phyloP scores from a whole-genome alignment of 2,797 vertebrate genomes.

The Macropus fuliginosus region DNA sequence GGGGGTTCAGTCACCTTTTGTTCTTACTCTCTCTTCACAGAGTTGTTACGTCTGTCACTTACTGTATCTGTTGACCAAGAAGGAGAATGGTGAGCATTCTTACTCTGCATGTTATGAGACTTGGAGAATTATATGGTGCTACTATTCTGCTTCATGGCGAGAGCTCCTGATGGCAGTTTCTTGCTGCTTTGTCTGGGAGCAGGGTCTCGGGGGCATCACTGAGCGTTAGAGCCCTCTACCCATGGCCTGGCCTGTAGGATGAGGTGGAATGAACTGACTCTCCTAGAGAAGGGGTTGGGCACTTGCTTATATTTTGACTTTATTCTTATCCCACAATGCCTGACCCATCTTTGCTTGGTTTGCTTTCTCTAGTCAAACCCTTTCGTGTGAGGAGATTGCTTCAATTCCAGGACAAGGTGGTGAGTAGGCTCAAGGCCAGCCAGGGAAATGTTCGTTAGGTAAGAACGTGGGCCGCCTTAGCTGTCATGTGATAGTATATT shows the following conservation, averaged over 20 bases:
- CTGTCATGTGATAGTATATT: not conserved
- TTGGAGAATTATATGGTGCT: not conserved
- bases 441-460: constrained; percentile 21
- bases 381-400: constrained; percentile 93
- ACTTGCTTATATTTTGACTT: constrained; percentile 36
- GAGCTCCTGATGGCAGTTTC: constrained; percentile 45
- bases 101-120: constrained; percentile 8
- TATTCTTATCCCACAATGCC: constrained; percentile 47
- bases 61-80: constrained; percentile 94
- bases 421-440: constrained; percentile 82
- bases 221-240: constrained; percentile 46
- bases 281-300: not conserved
- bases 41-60: constrained; percentile 94
- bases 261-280: constrained; percentile 19
- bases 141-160: constrained; percentile 21
- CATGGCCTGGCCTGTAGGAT: constrained; percentile 47
- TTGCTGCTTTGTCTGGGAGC: constrained; percentile 56
- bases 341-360: constrained; percentile 36
- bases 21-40: constrained; percentile 85
- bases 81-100: constrained; percentile 90
- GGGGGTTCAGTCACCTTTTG: constrained; percentile 21
- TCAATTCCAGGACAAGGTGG: constrained; percentile 93
- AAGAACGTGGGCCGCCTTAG: not conserved
- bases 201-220: constrained; percentile 49
- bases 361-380: constrained; percentile 88